Percentiles rank a stretch among this genome's conserved stretches.
Conservation (phyloP, 2,113 vertebrate genomes). For the Arenaria interpres region DNA sequence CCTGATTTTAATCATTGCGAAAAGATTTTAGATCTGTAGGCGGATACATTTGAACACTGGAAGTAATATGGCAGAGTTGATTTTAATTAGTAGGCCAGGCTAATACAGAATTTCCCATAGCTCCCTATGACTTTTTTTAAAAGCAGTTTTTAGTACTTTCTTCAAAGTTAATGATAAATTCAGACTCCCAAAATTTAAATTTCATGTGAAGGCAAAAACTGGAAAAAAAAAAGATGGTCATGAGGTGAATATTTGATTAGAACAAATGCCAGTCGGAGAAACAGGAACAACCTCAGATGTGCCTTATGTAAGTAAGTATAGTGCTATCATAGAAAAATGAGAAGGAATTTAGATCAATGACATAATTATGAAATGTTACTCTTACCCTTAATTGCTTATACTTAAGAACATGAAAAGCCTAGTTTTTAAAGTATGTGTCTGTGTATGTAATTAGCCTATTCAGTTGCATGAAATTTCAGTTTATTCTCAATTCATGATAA, state of each 20-base stretch:
- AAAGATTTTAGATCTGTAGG: conserved; percentile 41
- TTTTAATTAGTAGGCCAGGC: conserved; percentile 70
- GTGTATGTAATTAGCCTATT: conserved; percentile 51
- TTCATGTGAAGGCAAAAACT: neutral
- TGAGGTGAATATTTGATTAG: conserved; percentile 14
- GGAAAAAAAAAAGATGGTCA: neutral
- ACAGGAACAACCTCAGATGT: neutral
- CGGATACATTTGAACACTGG: conserved; percentile 32
- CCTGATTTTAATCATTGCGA: conserved; percentile 48
- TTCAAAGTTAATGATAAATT: conserved; percentile 36
- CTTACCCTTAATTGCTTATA: conserved; percentile 49
- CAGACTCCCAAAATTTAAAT: conserved; percentile 13
- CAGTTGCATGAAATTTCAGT: conserved; percentile 5
- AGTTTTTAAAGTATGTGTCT: neutral
- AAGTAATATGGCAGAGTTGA: conserved; percentile 22
- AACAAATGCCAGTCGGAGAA: neutral
- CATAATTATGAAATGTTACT: conserved; percentile 28
- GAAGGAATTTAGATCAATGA: conserved; percentile 29
- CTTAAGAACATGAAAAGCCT: conserved; percentile 36
- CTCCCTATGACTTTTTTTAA: neutral
- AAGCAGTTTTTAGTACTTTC: conserved; percentile 31
- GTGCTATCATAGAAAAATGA: neutral
- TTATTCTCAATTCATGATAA: neutral
- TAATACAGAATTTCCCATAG: conserved; percentile 34
- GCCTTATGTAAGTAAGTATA: neutral